Evolutionary conservation across 1,140 invertebrate species (phyloP), one percentile per base, ranked within the genome.

Genomic region (Lamellibrachia luymesi): DNA sequence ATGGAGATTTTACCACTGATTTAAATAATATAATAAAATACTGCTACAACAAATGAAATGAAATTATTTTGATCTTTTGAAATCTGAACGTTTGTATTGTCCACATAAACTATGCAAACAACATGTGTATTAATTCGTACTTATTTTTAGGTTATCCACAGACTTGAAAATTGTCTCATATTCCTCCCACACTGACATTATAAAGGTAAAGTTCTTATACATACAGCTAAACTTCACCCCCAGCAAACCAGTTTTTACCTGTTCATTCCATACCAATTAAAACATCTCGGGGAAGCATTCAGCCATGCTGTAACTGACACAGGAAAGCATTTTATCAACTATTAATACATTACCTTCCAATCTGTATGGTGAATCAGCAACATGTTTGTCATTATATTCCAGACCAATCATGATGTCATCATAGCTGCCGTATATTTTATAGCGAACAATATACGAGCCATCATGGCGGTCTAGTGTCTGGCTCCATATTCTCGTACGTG

Each of bases 391-490:
- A 94, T 97, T 97, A 95, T 98, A 97, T 95, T 97, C 97, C 25
- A 99, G 95, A 94, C 96, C 96, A 93, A 99, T 98, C 94, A 97
- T 96, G 27, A 99, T 95, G 95, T 98, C 97, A 80, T 96, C 96
- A 95, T 98, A 98, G 64, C 97, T 97, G 95, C 98, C 97, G 95
- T 97, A 98, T 17, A 98, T 94, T 96, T 98, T 98, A 95, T 98
- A 99, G 92, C 98, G 97, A 4, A 98, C 97, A 95, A 99, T 98
- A 95, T 98, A 98, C 64, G 97, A 97, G 2, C 98, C 98, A 97
- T 99, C 98, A 95, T 98, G 98, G 93, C 97, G 97, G 95, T 99
- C 97, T 52, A 99, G 97, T 92, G 97, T 97, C 96, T 99, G 98
- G 0, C 97, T 96, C 97, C 95, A 95, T 1, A 94, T 93, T 25